phyloP scores from a whole-genome alignment of 2,113 vertebrate genomes.

The Tichodroma muraria region DNA sequence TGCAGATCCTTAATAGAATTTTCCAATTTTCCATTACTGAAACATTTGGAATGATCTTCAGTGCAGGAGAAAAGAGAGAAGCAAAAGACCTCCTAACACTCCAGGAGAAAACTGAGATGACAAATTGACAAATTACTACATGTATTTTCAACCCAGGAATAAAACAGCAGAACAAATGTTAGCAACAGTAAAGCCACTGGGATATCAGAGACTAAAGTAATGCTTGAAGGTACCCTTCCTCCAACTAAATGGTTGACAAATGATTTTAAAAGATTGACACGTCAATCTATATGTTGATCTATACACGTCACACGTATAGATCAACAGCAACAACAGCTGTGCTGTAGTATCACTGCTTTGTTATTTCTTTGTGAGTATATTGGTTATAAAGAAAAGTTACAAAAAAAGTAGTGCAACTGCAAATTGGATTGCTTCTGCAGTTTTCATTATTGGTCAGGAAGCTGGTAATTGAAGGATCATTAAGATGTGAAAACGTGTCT shows the following conservation, averaged over 20 bases:
- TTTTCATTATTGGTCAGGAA: background rate
- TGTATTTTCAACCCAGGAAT: background rate
- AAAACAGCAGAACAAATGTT: background rate
- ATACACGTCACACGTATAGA: background rate
- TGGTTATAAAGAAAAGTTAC: background rate
- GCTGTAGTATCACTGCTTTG: background rate
- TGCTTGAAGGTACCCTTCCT: background rate
- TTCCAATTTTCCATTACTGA: background rate
- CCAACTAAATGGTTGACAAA: background rate
- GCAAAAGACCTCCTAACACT: background rate
- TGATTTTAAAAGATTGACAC: background rate
- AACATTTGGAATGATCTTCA: background rate
- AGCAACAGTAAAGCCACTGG: background rate
- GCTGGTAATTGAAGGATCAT: background rate
- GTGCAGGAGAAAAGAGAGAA: background rate
- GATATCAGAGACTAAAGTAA: background rate
- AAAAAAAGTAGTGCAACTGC: background rate
- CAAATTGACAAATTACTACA: background rate
- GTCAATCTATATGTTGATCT: too few species aligned
- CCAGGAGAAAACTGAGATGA: background rate
- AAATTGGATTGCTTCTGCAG: background rate
- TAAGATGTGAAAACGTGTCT: background rate
- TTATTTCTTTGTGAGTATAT: background rate
- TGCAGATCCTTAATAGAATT: background rate
- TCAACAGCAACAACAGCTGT: background rate